Evolutionary conservation across 2,888 invertebrate genomes (phyloP).

Genomic region (Eumerus sabulonum): DNA sequence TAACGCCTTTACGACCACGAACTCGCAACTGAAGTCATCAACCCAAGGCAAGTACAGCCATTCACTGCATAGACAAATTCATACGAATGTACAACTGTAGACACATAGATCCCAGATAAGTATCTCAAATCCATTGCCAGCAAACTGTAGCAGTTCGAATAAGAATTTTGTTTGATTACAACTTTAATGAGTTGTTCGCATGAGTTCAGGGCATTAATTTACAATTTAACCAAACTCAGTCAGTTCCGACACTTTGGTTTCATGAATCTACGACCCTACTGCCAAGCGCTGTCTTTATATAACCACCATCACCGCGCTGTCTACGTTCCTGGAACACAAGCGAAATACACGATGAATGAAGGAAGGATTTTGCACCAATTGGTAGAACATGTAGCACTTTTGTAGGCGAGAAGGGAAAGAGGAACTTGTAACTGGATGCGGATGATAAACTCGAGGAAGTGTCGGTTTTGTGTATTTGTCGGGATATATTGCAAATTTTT

Average conservation of each 20-base stretch:
- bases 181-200: conserved; percentile 61
- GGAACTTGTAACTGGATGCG: conserved; percentile 3
- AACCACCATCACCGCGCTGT: conserved; percentile 2
- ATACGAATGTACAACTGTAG: background rate
- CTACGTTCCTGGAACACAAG: conserved; percentile 24
- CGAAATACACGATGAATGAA: conserved; percentile 3
- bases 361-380: conserved; percentile 3
- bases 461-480: conserved; percentile 18
- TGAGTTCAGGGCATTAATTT: conserved; percentile 58
- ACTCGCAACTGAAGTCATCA: conserved; percentile 22
- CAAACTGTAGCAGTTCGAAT: conserved; percentile 40
- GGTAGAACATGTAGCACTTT: background rate
- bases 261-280: conserved; percentile 12
- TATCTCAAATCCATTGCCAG: conserved; percentile 2
- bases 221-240: conserved; percentile 48
- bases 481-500: conserved; percentile 32
- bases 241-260: conserved; percentile 43
- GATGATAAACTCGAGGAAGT: conserved; percentile 35
- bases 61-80: conserved; percentile 2
- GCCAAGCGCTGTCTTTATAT: background rate
- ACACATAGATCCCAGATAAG: conserved; percentile 4
- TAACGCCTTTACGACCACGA: too few species aligned
- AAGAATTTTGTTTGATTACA: conserved; percentile 60
- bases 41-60: background rate
- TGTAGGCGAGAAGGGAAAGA: background rate